Conservation (phyloP, 2,888 invertebrate species). For the Synergus laeviventris region DNA sequence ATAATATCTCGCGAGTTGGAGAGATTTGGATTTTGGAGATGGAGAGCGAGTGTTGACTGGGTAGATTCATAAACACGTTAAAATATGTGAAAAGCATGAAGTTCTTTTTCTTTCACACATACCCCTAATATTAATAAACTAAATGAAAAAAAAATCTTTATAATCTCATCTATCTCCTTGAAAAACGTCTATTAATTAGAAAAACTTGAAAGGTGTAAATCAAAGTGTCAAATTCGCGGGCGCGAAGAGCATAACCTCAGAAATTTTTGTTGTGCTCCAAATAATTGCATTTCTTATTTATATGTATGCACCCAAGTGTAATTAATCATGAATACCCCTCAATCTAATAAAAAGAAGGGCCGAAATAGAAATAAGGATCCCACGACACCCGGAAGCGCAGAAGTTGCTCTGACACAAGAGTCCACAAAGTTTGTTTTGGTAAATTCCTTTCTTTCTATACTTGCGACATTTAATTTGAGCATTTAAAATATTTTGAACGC, state of each 20-base stretch:
- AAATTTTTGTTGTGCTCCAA: neutral
- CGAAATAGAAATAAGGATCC: slow-evolving; percentile 67
- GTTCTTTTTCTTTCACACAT: neutral
- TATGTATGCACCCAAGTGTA: neutral
- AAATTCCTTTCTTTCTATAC: slow-evolving; percentile 43
- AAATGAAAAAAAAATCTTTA: neutral
- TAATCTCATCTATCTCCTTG: neutral
- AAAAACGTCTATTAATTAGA: neutral
- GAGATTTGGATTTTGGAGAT: no score
- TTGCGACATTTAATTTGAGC: neutral
- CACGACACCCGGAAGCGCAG: slow-evolving; percentile 58
- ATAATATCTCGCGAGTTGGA: no score
- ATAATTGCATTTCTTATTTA: neutral
- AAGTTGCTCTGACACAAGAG: slow-evolving; percentile 67
- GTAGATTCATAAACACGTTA: neutral
- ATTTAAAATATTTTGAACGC: neutral
- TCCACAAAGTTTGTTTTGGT: slow-evolving; percentile 72
- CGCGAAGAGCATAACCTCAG: slow-evolving; percentile 6
- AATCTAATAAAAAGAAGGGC: slow-evolving; percentile 72
- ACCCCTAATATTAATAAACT: neutral
- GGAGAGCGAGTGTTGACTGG: neutral
- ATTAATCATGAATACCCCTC: slow-evolving; percentile 66
- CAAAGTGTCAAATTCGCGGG: neutral
- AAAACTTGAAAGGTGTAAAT: neutral
- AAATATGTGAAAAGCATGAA: neutral